Evolutionary conservation across 2,113 vertebrate species (phyloP).

Genomic region (Bostrychus sinensis): DNA sequence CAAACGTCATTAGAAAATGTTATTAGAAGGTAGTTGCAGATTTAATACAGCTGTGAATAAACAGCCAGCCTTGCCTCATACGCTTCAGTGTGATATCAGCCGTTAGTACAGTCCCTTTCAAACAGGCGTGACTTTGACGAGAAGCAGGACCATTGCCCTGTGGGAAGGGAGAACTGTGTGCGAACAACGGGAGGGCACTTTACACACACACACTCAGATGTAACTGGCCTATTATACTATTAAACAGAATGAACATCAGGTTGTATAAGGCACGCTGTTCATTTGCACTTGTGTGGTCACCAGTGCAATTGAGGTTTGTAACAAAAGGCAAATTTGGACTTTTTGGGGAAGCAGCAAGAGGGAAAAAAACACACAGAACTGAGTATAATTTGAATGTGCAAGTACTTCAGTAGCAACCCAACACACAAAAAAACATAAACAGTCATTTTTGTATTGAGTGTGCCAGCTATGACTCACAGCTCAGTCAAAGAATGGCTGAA

Average conservation of each 20-base stretch:
- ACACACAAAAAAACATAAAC: conserved; percentile 1
- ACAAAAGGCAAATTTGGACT: conserved; percentile 19
- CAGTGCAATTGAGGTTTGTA: conserved; percentile 26
- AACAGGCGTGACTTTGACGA: conserved; percentile 44
- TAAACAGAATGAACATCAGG: conserved; percentile 35
- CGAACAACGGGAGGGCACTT: conserved; percentile 45
- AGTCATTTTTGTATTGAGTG: not conserved
- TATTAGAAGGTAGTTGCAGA: not conserved
- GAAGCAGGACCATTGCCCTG: conserved; percentile 50
- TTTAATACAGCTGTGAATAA: not conserved
- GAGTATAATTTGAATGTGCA: not conserved
- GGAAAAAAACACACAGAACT: conserved; percentile 3
- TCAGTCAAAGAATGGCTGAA: not conserved
- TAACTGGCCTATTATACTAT: conserved; percentile 26
- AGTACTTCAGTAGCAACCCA: not conserved
- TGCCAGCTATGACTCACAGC: not conserved
- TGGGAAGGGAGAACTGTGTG: conserved; percentile 45
- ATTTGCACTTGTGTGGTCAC: conserved; percentile 47
- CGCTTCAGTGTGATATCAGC: not conserved
- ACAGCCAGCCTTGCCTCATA: not conserved
- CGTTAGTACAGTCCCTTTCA: conserved; percentile 25
- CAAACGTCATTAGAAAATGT: not conserved
- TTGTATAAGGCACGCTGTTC: conserved; percentile 29
- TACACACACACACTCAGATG: conserved; percentile 33
- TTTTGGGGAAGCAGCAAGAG: not conserved